Conservation (phyloP, 2,113 vertebrate genomes). For the Corapipo altera region DNA sequence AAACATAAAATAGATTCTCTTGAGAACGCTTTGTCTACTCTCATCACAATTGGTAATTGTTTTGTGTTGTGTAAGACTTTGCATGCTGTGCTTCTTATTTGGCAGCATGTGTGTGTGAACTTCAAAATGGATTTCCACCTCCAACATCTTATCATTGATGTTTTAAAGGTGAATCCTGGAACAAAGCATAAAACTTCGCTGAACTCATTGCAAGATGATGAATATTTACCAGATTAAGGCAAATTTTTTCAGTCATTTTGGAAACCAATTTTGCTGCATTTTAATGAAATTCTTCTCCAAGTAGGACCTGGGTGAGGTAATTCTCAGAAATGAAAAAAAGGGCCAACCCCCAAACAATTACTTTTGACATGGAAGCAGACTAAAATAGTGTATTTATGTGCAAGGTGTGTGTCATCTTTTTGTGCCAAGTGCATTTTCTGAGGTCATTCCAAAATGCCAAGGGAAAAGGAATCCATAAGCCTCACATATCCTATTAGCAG, state of each 20-base stretch:
- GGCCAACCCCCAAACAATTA: not conserved
- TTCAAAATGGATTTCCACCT: slow-evolving; percentile 1
- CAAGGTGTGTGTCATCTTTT: not conserved
- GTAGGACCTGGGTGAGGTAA: not conserved
- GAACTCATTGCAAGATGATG: not conserved
- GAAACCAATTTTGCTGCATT: not conserved
- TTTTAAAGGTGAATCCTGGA: not conserved
- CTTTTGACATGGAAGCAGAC: not conserved
- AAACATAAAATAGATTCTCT: slow-evolving; percentile 68
- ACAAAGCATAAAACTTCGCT: not conserved
- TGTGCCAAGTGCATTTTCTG: not conserved
- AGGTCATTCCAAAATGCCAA: not conserved
- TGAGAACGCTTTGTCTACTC: slow-evolving; percentile 42
- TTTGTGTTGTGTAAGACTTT: slow-evolving; percentile 20
- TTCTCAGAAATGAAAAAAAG: not conserved
- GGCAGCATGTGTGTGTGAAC: not conserved
- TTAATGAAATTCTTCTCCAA: not conserved
- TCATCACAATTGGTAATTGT: slow-evolving; percentile 66
- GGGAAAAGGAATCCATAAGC: not conserved
- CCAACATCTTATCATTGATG: not conserved
- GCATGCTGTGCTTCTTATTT: not conserved
- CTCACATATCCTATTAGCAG: not conserved
- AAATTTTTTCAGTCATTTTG: not conserved
- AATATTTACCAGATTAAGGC: not conserved
- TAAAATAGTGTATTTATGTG: not conserved